These are phyloP conservation scores for Drosophila yakuba DNA, from an alignment of 1,140 invertebrate genomes.

Conservation along the genomic window DNA sequence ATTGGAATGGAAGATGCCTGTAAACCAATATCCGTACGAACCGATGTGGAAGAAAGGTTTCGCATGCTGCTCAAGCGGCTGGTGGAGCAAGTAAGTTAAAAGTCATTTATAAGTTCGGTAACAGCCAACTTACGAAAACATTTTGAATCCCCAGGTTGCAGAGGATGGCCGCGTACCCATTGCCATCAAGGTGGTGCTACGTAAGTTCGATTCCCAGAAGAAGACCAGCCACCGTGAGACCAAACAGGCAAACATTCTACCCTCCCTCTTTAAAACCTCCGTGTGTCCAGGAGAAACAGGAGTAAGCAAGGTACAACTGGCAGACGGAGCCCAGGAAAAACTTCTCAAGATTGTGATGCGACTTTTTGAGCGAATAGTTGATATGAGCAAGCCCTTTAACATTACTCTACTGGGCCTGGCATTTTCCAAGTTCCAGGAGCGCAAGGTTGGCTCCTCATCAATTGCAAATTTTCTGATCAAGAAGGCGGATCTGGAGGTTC, in stretches of 20 bases:
- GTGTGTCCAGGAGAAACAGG: constrained; percentile 84
- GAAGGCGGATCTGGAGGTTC: constrained; percentile 89
- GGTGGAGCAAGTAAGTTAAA: constrained; percentile 86
- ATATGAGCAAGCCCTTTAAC: constrained; percentile 90
- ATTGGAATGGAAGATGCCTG: constrained; percentile 91
- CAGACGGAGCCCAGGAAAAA: constrained; percentile 87
- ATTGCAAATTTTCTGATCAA: constrained; percentile 90
- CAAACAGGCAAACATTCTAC: constrained; percentile 89
- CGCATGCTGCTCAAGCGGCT: constrained; percentile 88
- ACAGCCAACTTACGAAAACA: not conserved
- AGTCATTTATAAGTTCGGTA: not conserved
- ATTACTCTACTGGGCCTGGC: constrained; percentile 91
- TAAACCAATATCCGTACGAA: constrained; percentile 88
- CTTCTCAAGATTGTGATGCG: constrained; percentile 90
- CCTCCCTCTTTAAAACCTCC: constrained; percentile 87
- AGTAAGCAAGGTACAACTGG: constrained; percentile 84
- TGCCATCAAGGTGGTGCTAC: constrained; percentile 89
- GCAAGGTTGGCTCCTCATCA: constrained; percentile 87
- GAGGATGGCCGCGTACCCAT: constrained; percentile 91
- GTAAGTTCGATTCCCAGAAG: constrained; percentile 88
- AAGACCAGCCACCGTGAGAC: constrained; percentile 89
- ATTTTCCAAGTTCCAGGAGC: constrained; percentile 91
- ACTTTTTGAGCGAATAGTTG: constrained; percentile 90
- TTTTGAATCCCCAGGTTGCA: constrained; percentile 84
- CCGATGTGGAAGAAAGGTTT: constrained; percentile 90